Evolutionary conservation across 1,140 invertebrate genomes (phyloP).

Genomic region (Trichonephila clavipes): DNA sequence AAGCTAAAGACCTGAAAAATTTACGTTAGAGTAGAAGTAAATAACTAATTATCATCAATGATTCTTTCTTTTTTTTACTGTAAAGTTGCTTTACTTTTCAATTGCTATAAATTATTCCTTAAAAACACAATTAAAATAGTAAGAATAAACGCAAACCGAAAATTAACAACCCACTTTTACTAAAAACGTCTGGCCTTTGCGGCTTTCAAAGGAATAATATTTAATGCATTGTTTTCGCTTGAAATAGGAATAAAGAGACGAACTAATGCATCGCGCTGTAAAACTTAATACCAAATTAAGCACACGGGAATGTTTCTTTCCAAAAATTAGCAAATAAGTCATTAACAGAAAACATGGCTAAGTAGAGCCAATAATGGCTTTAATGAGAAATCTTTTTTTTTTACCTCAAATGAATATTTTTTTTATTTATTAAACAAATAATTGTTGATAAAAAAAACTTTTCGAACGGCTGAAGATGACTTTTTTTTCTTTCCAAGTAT

Average conservation of each 20-base stretch:
- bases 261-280: conserved; percentile 54
- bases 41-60: conserved; percentile 5
- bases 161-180: conserved; percentile 31
- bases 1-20: conserved; percentile 3
- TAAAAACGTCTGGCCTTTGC: conserved; percentile 20
- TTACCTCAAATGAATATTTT: conserved; percentile 44
- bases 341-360: conserved; percentile 70
- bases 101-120: conserved; percentile 15
- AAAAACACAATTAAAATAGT: conserved; percentile 44
- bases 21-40: conserved; percentile 6
- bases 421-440: conserved; percentile 67
- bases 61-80: neutral
- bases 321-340: conserved; percentile 72
- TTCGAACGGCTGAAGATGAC: conserved; percentile 15
- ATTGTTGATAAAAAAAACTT: conserved; percentile 54
- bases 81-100: neutral
- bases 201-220: conserved; percentile 32
- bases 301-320: conserved; percentile 45
- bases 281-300: conserved; percentile 69
- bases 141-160: conserved; percentile 8
- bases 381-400: conserved; percentile 63
- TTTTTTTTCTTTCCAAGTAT: conserved; percentile 51
- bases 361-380: conserved; percentile 73
- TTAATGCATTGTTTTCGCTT: conserved; percentile 36
- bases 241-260: conserved; percentile 21